Conservation (phyloP, 2,888 invertebrate species). For the Hydriomena furcata region DNA sequence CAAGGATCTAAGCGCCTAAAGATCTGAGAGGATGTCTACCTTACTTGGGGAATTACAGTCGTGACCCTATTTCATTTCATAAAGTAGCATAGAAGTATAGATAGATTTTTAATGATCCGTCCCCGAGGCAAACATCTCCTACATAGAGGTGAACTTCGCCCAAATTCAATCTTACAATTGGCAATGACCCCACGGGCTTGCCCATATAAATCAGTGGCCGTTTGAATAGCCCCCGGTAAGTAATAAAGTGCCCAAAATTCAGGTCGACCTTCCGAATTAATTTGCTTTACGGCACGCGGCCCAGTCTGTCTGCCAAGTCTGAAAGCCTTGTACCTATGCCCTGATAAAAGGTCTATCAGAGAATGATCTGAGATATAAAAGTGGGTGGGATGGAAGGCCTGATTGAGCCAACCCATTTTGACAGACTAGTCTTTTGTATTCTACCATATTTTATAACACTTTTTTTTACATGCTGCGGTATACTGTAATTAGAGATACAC, state of each 20-base stretch:
- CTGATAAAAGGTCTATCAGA: conserved; percentile 6
- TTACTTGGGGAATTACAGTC: too few species aligned
- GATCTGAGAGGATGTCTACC: too few species aligned
- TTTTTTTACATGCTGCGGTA: too few species aligned
- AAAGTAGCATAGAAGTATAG: too few species aligned
- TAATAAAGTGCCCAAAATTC: conserved; percentile 26
- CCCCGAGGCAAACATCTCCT: too few species aligned
- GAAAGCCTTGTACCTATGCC: background rate
- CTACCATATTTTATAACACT: too few species aligned
- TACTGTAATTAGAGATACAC: too few species aligned
- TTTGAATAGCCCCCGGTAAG: conserved; percentile 31
- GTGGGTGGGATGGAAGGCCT: background rate
- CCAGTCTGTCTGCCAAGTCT: background rate
- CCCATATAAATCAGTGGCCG: conserved; percentile 31
- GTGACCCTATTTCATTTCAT: too few species aligned
- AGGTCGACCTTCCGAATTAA: conserved; percentile 24
- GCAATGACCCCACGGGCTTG: conserved; percentile 22
- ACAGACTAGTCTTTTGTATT: too few species aligned
- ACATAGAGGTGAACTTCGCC: background rate
- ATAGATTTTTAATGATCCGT: too few species aligned
- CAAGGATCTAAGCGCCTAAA: too few species aligned
- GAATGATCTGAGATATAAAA: background rate
- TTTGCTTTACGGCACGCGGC: conserved; percentile 6
- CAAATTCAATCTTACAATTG: conserved; percentile 1
- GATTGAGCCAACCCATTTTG: background rate